Percentiles rank a stretch among this genome's conserved stretches.
These are phyloP conservation scores for Perdita meconis DNA, from an alignment of 2,888 invertebrate genomes.

Conservation along the genomic window DNA sequence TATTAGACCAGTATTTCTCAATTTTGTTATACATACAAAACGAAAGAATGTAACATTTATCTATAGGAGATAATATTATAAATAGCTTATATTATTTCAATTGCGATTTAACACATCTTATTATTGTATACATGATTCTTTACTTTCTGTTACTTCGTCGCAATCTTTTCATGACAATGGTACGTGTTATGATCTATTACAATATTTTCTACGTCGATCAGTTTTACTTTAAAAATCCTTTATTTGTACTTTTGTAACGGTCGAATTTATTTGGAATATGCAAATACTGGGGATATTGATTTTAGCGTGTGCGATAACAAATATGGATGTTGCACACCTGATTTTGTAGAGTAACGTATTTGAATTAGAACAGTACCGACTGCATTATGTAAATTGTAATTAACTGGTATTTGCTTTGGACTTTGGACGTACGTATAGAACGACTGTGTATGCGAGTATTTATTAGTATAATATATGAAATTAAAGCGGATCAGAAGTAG, in stretches of 20 bases:
- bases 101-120: too few species aligned
- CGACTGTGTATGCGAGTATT: constrained; percentile 16
- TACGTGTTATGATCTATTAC: too few species aligned
- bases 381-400: constrained; percentile 55
- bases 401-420: constrained; percentile 46
- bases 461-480: constrained; percentile 45
- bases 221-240: neutral
- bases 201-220: too few species aligned
- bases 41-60: too few species aligned
- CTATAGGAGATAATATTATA: too few species aligned
- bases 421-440: constrained; percentile 1
- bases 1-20: too few species aligned
- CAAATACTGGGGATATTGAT: constrained; percentile 17
- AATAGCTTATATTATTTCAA: too few species aligned
- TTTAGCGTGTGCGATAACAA: constrained; percentile 35
- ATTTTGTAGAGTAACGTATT: constrained; percentile 4
- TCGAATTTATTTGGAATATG: neutral
- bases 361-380: constrained; percentile 50
- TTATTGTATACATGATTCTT: too few species aligned
- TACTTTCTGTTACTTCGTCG: too few species aligned
- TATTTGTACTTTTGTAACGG: too few species aligned
- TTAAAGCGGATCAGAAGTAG: constrained; percentile 26
- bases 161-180: too few species aligned
- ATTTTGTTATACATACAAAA: too few species aligned
- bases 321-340: constrained; percentile 21